Evolutionary conservation across 2,888 invertebrate genomes (phyloP), one percentile per base, ranked within the genome.

Genomic region (Corythucha ciliata): DNA sequence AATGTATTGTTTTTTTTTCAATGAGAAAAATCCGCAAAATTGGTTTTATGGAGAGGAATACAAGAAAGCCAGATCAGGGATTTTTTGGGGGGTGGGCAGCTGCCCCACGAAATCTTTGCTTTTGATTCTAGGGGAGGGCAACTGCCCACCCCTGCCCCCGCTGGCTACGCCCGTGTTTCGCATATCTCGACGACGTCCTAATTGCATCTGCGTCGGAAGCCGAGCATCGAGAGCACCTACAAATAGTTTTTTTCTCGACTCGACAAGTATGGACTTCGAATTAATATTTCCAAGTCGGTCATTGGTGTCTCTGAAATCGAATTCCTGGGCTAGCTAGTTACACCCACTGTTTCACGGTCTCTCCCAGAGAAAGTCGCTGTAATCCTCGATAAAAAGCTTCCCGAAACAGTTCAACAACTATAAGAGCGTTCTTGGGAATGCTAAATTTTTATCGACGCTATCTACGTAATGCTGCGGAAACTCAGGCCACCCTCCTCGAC

Each of bases 371-470:
- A 29, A n/a, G n/a, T n/a, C n/a, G n/a, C n/a, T n/a, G n/a, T n/a
- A n/a, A n/a, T n/a, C n/a, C n/a, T n/a, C n/a, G n/a, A 52, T 57
- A 8, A 20, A 42, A 47, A 37, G 34, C 5, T 41, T 56, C 12
- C 34, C 5, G 20, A 37, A 53, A n/a, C 50, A 44, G n/a, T n/a
- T 25, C 18, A 46, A 25, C 16, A 34, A 16, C 67, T 65, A 1
- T 45, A 26, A 51, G 62, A 4, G 52, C 58, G 6, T 67, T 65
- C 54, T 36, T 68, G 1, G 66, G 65, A 1, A 65, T 65, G 62
- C 12, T 66, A 0, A 68, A 66, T 52, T 66, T 65, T 58, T 67
- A 67, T 29, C 48, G 68, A 3, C 49, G 64, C 8, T 68, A 62
- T 54, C 55, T 69, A 1, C 64, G 64, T 2, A 26, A 63, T 4